Evolutionary conservation across 2,113 vertebrate species (phyloP).

Genomic region (Dendrocopos noguchii): DNA sequence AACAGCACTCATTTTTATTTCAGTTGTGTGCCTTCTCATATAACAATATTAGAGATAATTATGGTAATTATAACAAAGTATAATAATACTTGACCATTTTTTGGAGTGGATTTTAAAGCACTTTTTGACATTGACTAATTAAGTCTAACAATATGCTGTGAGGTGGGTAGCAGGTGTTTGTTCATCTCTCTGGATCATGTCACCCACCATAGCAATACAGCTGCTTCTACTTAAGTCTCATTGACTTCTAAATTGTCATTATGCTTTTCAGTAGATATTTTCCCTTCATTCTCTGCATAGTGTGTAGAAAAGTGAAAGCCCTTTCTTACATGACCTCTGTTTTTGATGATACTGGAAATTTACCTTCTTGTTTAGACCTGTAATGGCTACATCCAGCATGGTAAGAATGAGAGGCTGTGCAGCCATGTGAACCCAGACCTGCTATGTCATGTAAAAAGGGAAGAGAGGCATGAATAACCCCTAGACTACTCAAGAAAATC

Average conservation of each 20-base stretch:
- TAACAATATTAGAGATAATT: constrained; percentile 51
- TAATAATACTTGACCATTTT: constrained; percentile 56
- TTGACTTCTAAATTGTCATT: constrained; percentile 51
- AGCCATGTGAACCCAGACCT: background rate
- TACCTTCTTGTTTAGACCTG: background rate
- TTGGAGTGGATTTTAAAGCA: constrained; percentile 44
- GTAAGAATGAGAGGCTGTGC: background rate
- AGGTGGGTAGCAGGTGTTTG: constrained; percentile 62
- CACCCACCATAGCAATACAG: constrained; percentile 27
- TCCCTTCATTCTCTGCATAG: background rate
- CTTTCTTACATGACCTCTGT: background rate
- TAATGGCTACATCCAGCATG: background rate
- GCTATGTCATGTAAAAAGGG: rapidly evolving
- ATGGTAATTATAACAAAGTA: constrained; percentile 59
- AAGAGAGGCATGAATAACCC: background rate
- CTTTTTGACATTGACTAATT: constrained; percentile 53
- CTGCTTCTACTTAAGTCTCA: constrained; percentile 53
- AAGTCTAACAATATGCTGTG: background rate
- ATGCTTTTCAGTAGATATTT: constrained; percentile 16
- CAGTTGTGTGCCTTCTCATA: constrained; percentile 27
- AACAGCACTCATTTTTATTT: background rate
- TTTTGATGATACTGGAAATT: background rate
- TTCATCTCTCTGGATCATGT: constrained; percentile 47
- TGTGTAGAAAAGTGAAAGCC: background rate
- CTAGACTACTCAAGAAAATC: background rate